Conservation (phyloP, 2,888 invertebrate species). For the Unio pictorum region DNA sequence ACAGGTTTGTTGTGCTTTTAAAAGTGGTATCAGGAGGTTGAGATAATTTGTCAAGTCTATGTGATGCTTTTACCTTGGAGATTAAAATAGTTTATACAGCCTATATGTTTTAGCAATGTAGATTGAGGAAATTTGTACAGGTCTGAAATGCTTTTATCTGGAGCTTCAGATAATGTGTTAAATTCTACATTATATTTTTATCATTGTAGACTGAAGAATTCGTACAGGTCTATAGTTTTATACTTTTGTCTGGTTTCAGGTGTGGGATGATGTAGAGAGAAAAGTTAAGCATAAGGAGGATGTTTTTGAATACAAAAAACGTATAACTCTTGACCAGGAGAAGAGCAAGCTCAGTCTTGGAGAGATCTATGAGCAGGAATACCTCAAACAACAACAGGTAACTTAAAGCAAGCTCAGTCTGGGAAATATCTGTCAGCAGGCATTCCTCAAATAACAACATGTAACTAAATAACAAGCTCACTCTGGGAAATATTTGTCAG, state of each 20-base stretch:
- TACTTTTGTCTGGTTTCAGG: slow-evolving; percentile 73
- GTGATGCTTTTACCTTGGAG: no score
- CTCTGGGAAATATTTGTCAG: no score
- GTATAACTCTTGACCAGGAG: slow-evolving; percentile 90
- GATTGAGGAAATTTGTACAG: no score
- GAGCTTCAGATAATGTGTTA: no score
- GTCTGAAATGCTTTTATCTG: no score
- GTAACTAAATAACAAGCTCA: slow-evolving; percentile 40
- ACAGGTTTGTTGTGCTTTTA: no score
- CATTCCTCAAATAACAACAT: slow-evolving; percentile 73
- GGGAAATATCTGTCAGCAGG: no score
- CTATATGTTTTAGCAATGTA: no score
- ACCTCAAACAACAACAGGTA: slow-evolving; percentile 74
- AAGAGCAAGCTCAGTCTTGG: slow-evolving; percentile 94
- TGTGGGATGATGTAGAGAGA: slow-evolving; percentile 93
- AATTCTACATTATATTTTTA: background rate
- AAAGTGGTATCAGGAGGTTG: no score
- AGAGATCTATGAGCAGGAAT: slow-evolving; percentile 88
- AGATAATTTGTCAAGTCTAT: no score
- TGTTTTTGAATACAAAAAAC: slow-evolving; percentile 88
- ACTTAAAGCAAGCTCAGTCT: slow-evolving; percentile 82
- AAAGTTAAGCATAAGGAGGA: slow-evolving; percentile 89
- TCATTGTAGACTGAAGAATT: background rate
- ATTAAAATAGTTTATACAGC: no score
- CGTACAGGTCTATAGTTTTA: no score